Percentiles rank a stretch among this genome's conserved stretches.
These are phyloP conservation scores for Muntiacus muntjak DNA, from an alignment of 2,113 vertebrate genomes.

Conservation along the genomic window DNA sequence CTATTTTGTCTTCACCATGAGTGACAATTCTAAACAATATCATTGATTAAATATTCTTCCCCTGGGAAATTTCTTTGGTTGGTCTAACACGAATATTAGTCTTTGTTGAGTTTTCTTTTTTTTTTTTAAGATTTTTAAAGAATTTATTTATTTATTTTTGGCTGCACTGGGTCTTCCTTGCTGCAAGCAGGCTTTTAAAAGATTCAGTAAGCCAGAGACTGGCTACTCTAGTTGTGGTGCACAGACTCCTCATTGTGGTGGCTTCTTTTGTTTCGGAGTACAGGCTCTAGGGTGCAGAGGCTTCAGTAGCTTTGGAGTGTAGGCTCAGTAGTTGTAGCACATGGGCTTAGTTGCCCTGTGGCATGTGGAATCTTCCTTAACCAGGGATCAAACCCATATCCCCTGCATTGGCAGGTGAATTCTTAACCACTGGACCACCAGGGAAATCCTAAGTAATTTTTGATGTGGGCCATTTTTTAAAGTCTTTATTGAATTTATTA, in stretches of 20 bases:
- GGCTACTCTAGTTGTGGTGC: neutral
- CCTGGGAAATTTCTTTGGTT: neutral
- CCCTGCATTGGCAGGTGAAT: neutral
- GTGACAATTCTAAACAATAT: neutral
- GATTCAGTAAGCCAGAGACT: neutral
- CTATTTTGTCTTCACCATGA: neutral
- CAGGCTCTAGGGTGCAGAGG: neutral
- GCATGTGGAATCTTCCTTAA: neutral
- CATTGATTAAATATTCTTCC: neutral
- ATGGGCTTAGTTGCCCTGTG: neutral
- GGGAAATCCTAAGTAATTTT: neutral
- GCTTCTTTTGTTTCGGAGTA: neutral
- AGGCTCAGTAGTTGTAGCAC: neutral
- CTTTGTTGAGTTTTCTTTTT: neutral
- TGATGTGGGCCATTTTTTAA: neutral
- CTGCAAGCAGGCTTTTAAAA: neutral
- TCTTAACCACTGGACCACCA: neutral
- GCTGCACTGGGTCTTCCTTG: neutral
- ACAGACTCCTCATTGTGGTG: neutral
- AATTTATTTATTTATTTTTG: neutral
- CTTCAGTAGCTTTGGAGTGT: neutral
- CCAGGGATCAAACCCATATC: neutral
- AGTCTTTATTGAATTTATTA: neutral
- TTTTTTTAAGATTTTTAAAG: neutral
- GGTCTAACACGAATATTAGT: neutral